These are phyloP conservation scores for Drosophila stalkeri DNA, from an alignment of 2,888 invertebrate species.

Conservation along the genomic window DNA sequence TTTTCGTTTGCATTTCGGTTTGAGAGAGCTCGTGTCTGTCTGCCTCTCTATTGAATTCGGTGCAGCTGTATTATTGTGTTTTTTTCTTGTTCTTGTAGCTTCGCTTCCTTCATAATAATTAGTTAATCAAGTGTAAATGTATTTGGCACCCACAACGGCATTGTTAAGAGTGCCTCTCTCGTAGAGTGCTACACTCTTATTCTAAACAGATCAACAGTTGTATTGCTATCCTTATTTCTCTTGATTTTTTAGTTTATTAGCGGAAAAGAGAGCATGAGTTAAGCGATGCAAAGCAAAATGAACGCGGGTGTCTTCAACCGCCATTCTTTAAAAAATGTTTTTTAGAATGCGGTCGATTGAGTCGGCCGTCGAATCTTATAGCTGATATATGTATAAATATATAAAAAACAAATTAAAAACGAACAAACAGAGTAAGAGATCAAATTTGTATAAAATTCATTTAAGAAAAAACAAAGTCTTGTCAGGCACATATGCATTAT, in stretches of 20 bases:
- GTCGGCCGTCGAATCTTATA: background rate
- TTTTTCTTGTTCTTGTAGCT: background rate
- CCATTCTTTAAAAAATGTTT: background rate
- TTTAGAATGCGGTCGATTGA: constrained; percentile 5
- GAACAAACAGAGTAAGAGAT: background rate
- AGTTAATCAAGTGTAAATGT: constrained; percentile 2
- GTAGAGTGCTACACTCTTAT: background rate
- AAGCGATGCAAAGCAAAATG: background rate
- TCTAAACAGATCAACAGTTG: constrained; percentile 1
- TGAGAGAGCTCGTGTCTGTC: background rate
- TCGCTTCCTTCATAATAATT: constrained; percentile 4
- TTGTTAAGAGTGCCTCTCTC: background rate
- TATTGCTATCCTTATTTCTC: background rate
- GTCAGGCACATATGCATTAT: no score
- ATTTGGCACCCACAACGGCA: background rate
- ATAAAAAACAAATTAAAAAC: background rate
- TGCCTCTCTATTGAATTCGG: background rate
- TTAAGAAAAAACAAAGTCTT: background rate
- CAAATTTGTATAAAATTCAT: background rate
- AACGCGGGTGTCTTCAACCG: background rate
- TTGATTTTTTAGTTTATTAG: background rate
- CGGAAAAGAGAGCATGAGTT: background rate
- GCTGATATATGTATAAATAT: background rate
- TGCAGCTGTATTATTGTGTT: background rate
- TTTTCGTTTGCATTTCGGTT: constrained; percentile 4